phyloP scores from a whole-genome alignment of 1,140 invertebrate species.

The Drosophila nikananu region DNA sequence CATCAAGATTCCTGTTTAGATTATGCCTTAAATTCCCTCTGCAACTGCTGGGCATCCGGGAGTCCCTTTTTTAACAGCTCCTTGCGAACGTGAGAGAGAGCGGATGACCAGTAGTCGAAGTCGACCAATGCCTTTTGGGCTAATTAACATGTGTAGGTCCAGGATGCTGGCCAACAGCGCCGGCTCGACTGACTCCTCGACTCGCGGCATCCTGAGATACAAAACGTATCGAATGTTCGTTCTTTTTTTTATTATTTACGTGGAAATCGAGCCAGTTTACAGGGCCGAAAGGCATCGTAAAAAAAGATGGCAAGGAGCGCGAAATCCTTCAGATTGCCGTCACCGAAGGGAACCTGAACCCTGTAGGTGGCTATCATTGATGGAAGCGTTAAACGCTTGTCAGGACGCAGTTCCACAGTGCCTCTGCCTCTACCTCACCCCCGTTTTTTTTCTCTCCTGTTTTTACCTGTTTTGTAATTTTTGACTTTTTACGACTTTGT shows the following conservation, averaged over 20 bases:
- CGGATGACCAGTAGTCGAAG: constrained; percentile 73
- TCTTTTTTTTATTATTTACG: constrained; percentile 77
- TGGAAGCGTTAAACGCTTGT: constrained; percentile 70
- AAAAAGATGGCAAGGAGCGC: constrained; percentile 56
- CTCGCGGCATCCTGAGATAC: constrained; percentile 17
- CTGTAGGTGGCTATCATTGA: constrained; percentile 72
- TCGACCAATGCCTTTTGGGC: constrained; percentile 39
- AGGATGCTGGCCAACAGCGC: constrained; percentile 51
- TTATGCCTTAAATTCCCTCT: not conserved
- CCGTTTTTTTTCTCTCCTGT: not conserved
- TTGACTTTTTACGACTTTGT: constrained; percentile 81
- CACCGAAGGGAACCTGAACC: constrained; percentile 7
- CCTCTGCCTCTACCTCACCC: not conserved
- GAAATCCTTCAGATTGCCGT: constrained; percentile 32
- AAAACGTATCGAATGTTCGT: constrained; percentile 58
- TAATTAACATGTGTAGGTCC: constrained; percentile 78
- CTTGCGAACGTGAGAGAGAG: constrained; percentile 76
- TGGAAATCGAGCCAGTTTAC: constrained; percentile 72
- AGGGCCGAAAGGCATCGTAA: constrained; percentile 58
- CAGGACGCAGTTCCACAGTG: constrained; percentile 55
- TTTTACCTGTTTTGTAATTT: constrained; percentile 55
- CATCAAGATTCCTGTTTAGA: too few species aligned
- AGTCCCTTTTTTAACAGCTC: constrained; percentile 67
- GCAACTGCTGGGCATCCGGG: not conserved
- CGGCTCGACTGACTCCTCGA: constrained; percentile 3